Percentiles rank a stretch among this genome's conserved stretches.
Evolutionary conservation across 1,140 invertebrate genomes (phyloP).

Genomic region (Stegodyphus mimosarum): DNA sequence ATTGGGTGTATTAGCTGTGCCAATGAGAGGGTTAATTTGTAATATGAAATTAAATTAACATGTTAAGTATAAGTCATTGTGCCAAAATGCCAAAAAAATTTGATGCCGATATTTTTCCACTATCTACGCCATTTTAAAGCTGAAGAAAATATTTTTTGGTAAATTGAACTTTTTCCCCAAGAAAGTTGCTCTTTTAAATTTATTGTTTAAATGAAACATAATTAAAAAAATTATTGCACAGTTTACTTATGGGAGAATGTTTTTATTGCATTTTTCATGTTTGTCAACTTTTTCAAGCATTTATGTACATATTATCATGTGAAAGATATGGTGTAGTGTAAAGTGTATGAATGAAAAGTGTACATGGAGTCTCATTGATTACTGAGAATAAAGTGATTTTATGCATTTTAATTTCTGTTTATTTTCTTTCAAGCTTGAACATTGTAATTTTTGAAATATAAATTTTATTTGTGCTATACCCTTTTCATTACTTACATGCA

Average conservation of each 20-base stretch:
- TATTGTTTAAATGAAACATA: not conserved
- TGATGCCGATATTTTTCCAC: not conserved
- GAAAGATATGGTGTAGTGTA: slow-evolving; percentile 32
- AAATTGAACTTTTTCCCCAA: not conserved
- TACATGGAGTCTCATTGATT: slow-evolving; percentile 29
- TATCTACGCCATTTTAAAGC: not conserved
- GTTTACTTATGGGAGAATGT: not conserved
- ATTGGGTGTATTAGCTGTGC: no score
- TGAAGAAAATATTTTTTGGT: not conserved
- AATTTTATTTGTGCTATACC: no score
- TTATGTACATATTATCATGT: slow-evolving; percentile 37
- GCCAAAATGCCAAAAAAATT: not conserved
- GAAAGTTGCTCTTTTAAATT: not conserved
- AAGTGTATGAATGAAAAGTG: slow-evolving; percentile 24
- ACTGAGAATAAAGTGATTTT: slow-evolving; percentile 50
- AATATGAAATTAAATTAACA: no score
- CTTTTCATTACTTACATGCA: no score
- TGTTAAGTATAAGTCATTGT: not conserved
- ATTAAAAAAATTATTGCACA: not conserved
- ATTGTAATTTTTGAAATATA: no score
- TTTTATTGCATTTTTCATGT: slow-evolving; percentile 27
- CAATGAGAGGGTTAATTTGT: no score
- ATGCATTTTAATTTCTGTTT: slow-evolving; percentile 7
- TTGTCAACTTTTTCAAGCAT: slow-evolving; percentile 26
- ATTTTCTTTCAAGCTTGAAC: no score